Evolutionary conservation across 2,888 invertebrate species (phyloP).

Genomic region (Caenorhabditis sp.): DNA sequence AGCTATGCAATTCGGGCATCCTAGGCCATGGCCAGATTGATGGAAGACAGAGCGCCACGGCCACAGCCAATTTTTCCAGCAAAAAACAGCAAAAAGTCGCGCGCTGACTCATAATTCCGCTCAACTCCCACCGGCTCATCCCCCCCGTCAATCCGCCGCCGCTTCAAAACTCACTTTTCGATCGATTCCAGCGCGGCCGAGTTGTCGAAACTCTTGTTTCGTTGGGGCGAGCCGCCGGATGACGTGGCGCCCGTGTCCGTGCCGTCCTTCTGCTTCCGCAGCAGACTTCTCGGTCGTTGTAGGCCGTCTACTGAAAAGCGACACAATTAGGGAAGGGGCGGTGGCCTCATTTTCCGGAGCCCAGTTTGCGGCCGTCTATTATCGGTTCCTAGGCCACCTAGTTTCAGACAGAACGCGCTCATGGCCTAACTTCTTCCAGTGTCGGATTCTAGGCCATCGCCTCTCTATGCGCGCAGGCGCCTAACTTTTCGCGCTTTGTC

Average conservation of each 20-base stretch:
- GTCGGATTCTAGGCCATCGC: neutral
- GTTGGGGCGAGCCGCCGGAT: slow-evolving; percentile 7
- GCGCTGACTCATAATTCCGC: too few species aligned
- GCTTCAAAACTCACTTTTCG: slow-evolving; percentile 54
- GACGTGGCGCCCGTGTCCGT: slow-evolving; percentile 3
- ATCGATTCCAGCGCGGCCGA: slow-evolving; percentile 59
- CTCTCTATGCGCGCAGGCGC: neutral
- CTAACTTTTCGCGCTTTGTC: neutral
- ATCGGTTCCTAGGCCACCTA: neutral
- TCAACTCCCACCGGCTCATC: too few species aligned
- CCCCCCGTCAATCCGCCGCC: neutral
- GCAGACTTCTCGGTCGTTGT: slow-evolving; percentile 47
- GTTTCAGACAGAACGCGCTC: too few species aligned
- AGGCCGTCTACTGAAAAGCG: slow-evolving; percentile 51
- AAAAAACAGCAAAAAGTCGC: too few species aligned
- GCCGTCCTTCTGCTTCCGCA: slow-evolving; percentile 25
- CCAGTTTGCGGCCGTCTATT: neutral
- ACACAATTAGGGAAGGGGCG: neutral
- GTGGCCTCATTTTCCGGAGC: neutral
- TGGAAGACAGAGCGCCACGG: too few species aligned
- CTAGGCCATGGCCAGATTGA: too few species aligned
- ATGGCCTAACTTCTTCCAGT: neutral
- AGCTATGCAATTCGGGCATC: too few species aligned
- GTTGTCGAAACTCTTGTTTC: slow-evolving; percentile 55
- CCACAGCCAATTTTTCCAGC: too few species aligned